These are phyloP conservation scores for Chaetodon auriga DNA, from an alignment of 2,113 vertebrate species.

Conservation along the genomic window DNA sequence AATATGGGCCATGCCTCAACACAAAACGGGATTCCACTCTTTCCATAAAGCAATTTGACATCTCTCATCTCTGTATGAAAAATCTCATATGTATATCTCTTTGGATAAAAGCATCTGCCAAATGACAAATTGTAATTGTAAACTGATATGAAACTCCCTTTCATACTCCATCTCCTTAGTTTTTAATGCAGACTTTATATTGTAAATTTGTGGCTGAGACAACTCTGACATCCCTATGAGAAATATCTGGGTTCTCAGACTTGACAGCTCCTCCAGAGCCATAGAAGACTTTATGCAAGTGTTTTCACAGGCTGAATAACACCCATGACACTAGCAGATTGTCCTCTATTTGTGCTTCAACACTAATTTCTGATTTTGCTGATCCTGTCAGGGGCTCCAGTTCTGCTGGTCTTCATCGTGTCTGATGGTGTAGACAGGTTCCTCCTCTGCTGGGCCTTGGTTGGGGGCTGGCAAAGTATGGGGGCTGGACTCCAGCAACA, in stretches of 20 bases:
- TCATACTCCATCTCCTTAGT: background rate
- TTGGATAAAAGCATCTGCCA: too few relatives aligned
- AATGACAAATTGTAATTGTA: too few relatives aligned
- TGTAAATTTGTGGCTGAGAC: background rate
- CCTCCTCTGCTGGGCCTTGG: constrained; percentile 69
- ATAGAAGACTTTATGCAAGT: background rate
- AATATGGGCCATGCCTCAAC: background rate
- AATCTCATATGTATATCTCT: too few relatives aligned
- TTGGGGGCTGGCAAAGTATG: constrained; percentile 24
- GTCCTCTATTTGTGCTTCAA: constrained; percentile 52
- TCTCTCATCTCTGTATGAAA: too few relatives aligned
- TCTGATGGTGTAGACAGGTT: constrained; percentile 49
- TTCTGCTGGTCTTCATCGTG: constrained; percentile 14
- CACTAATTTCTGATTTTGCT: constrained; percentile 91
- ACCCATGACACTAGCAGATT: background rate
- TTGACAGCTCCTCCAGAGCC: background rate
- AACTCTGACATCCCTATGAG: background rate
- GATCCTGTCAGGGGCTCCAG: constrained; percentile 22
- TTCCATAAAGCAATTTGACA: background rate
- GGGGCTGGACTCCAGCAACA: constrained; percentile 52
- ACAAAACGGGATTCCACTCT: background rate
- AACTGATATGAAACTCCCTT: background rate
- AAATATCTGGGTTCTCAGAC: background rate
- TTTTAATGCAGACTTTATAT: background rate
- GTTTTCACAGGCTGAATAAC: background rate